Conservation (phyloP, 1,140 invertebrate genomes). For the Pomacea maculata region DNA sequence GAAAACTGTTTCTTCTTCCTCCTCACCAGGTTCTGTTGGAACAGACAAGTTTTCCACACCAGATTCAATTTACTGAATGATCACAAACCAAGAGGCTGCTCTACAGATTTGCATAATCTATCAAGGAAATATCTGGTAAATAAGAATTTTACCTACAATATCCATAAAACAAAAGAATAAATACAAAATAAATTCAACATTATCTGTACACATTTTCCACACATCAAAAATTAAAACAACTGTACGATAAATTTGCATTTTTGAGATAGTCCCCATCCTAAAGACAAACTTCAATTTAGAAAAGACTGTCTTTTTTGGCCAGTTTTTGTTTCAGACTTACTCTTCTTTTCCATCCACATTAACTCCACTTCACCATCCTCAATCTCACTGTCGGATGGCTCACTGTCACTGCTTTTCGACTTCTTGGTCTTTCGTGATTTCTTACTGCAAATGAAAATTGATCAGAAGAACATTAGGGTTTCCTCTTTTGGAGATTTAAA, state of each 20-base stretch:
- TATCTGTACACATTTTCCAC: no score
- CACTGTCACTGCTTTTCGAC: constrained; percentile 38
- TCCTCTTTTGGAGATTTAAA: no score
- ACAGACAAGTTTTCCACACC: constrained; percentile 5
- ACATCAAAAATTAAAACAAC: no score
- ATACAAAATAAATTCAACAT: neutral
- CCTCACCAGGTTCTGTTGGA: constrained; percentile 16
- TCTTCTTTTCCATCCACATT: constrained; percentile 43
- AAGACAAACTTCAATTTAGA: no score
- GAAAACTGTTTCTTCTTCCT: constrained; percentile 33
- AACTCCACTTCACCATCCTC: constrained; percentile 33
- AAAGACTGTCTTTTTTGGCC: no score
- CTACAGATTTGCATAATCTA: neutral
- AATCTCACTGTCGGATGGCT: constrained; percentile 22
- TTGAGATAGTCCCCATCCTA: no score
- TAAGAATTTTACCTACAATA: neutral
- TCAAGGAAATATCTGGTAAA: neutral
- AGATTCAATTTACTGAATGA: neutral
- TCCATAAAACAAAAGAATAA: neutral
- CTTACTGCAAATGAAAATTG: constrained; percentile 35
- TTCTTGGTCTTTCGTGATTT: constrained; percentile 44
- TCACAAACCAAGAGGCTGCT: neutral
- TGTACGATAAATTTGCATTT: no score
- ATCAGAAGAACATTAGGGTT: neutral
- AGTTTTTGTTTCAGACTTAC: constrained; percentile 14